Base-by-base conservation (phyloP, 2,888 invertebrate genomes). In the Habrosyne pyritoides region DNA sequence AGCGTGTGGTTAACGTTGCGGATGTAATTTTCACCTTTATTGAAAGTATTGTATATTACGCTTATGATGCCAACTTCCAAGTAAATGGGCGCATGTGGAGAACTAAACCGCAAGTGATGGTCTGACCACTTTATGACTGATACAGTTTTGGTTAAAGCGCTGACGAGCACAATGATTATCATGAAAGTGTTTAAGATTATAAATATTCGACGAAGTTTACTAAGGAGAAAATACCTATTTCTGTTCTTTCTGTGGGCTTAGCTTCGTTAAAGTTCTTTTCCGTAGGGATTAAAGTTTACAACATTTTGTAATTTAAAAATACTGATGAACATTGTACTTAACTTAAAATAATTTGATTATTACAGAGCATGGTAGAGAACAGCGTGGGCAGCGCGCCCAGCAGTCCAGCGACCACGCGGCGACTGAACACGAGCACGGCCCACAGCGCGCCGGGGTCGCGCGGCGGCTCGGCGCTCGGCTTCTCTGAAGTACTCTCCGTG, bases 371-470 rank as follows among this genome's bases (percentile, higher is more conserved):
- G 69, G 83, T 86, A n/a, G 92, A 90, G 63, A 93, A 93, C 84
- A 92, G 94, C 60, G 94, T 94, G 77, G 94, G 94, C 71, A 94
- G 94, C 73, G 94, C 94, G 28, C 94, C 94, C 46, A 94, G 88
- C 77, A 94, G 94, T 66, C 92, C 93, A 48, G 75, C 77, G 47
- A 58, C 75, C 26, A 63, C 82, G 84, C 57, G 53, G 65, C 12
- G 33, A 6, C 33, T 33, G 0, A 33, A 33, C 33, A 33, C n/a
- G 3, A n/a, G 33, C 33, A 8, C 7, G 42, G 88, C 84, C 57
- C 82, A 77, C 60, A 83, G 85, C 56, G 87, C 93, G 70, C 90
- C 93, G 21, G 90, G 93, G 83, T 91, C 93, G 47, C 88, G 93
- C 60, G 91, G 93, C 65, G 89, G 90, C 63, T 91, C 91, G 10